These are phyloP conservation scores for Ficedula albicollis DNA, from an alignment of 2,797 vertebrate species.

Conservation along the genomic window DNA sequence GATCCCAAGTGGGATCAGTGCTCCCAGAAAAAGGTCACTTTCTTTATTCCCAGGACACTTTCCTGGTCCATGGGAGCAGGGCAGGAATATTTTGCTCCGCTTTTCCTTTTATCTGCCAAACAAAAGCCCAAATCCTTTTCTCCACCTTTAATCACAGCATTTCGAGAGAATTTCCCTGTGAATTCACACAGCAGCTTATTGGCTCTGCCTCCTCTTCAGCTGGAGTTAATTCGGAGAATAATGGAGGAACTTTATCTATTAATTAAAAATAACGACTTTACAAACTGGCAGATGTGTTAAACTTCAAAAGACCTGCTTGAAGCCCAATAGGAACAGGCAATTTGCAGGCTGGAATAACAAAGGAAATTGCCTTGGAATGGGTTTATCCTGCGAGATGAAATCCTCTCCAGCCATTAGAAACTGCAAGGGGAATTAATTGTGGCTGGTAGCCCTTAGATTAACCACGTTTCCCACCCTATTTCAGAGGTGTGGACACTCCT, in stretches of 20 bases:
- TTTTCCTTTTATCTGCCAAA: not conserved
- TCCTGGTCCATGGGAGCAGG: rapidly evolving
- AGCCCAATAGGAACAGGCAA: slow-evolving; percentile 26
- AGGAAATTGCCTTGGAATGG: slow-evolving; percentile 43
- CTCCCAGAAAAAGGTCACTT: not conserved
- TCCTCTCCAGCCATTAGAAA: not conserved
- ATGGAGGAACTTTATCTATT: slow-evolving; percentile 55
- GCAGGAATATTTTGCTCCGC: not conserved
- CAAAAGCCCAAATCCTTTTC: not conserved
- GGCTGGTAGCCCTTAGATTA: not conserved
- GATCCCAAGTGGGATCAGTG: not conserved
- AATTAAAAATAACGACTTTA: slow-evolving; percentile 69
- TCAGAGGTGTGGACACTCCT: not conserved
- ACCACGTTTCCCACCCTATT: not conserved
- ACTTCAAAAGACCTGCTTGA: slow-evolving; percentile 10
- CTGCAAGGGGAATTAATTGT: slow-evolving; percentile 17
- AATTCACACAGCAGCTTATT: not conserved
- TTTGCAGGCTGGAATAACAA: slow-evolving; percentile 34
- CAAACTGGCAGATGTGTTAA: slow-evolving; percentile 45
- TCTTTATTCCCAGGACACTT: not conserved
- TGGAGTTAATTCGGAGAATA: slow-evolving; percentile 39
- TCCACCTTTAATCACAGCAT: slow-evolving; percentile 9
- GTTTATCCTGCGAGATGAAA: slow-evolving; percentile 8
- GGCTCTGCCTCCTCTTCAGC: not conserved
- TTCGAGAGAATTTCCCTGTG: slow-evolving; percentile 18